phyloP scores from a whole-genome alignment of 2,113 vertebrate genomes.

The Leuciscus idus region DNA sequence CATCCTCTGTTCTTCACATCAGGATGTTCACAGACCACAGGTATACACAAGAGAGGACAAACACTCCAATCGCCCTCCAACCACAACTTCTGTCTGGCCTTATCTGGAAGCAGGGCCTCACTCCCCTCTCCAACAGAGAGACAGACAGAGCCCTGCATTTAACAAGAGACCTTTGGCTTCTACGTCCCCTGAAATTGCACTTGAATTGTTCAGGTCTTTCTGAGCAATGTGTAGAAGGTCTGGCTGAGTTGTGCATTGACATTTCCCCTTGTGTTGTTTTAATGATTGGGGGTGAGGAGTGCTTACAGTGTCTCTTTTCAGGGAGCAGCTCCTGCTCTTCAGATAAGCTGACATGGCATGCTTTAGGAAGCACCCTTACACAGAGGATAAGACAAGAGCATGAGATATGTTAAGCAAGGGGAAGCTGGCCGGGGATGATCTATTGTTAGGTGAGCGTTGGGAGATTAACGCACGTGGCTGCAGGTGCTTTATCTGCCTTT shows the following conservation, averaged over 20 bases:
- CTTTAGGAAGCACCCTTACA: constrained; percentile 50
- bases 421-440: constrained; percentile 43
- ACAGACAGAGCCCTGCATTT: constrained; percentile 28
- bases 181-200: constrained; percentile 7
- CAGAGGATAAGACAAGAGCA: constrained; percentile 52
- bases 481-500: constrained; percentile 45
- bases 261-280: constrained; percentile 63
- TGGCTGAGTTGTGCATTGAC: constrained; percentile 47
- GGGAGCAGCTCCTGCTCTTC: constrained; percentile 38
- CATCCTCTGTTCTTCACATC: constrained; percentile 30
- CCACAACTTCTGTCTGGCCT: constrained; percentile 31
- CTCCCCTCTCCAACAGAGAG: constrained; percentile 2
- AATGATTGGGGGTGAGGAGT: constrained; percentile 58
- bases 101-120: constrained; percentile 20
- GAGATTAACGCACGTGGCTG: constrained; percentile 40
- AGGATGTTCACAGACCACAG: constrained; percentile 19
- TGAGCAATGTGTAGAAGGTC: constrained; percentile 16
- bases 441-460: constrained; percentile 51
- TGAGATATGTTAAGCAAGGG: constrained; percentile 49
- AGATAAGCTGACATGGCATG: constrained; percentile 62
- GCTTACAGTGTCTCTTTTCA: constrained; percentile 54
- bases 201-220: constrained; percentile 26
- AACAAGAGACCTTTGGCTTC: constrained; percentile 38
- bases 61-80: constrained; percentile 22
- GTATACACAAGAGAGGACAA: constrained; percentile 25